phyloP scores from a whole-genome alignment of 2,888 invertebrate species.

The Nephrotoma guestfalica region DNA sequence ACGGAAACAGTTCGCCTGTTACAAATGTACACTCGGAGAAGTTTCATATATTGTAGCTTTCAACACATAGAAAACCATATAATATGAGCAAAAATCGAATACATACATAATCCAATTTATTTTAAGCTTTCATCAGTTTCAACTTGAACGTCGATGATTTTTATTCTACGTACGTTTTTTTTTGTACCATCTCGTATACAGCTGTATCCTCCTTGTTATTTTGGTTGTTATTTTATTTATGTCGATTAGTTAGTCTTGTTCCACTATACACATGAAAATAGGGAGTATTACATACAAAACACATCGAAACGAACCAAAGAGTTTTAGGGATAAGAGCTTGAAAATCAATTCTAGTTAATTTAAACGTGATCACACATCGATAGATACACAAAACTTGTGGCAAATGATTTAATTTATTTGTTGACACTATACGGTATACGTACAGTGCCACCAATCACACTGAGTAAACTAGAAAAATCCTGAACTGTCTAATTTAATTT shows the following conservation, averaged over 20 bases:
- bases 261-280: background rate
- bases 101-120: background rate
- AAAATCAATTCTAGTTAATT: background rate
- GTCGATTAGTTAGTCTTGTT: background rate
- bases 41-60: background rate
- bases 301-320: background rate
- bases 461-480: background rate
- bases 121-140: background rate
- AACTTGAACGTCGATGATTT: background rate
- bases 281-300: background rate
- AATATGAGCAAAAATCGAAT: background rate
- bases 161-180: background rate
- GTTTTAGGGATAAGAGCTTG: background rate
- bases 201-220: background rate
- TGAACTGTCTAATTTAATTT: background rate
- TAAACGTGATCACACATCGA: background rate
- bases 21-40: background rate
- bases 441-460: background rate
- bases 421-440: background rate
- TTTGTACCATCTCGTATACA: background rate
- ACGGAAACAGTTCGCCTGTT: background rate
- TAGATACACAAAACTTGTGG: background rate
- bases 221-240: background rate
- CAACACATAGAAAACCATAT: background rate
- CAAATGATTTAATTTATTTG: background rate